These are phyloP conservation scores for Centrocercus urophasianus DNA, from an alignment of 2,113 vertebrate species.

Conservation along the genomic window DNA sequence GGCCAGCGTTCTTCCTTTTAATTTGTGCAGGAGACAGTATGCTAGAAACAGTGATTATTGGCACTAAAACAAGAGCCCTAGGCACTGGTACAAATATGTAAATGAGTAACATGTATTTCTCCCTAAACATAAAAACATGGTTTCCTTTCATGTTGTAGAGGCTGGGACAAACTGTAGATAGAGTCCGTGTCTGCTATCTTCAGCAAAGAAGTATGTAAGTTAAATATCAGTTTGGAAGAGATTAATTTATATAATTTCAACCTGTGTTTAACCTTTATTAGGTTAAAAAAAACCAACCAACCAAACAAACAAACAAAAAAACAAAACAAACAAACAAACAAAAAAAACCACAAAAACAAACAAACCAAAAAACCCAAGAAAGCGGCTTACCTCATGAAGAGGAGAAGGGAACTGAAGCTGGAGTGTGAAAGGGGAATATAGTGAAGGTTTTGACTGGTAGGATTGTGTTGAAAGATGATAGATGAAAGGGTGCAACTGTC, in stretches of 20 bases:
- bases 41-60: neutral
- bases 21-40: neutral
- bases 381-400: neutral
- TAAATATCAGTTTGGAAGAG: neutral
- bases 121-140: neutral
- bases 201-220: neutral
- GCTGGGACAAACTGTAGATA: neutral
- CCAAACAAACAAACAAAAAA: neutral
- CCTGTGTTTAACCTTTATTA: neutral
- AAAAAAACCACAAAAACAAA: neutral
- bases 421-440: neutral
- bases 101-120: neutral
- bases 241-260: neutral
- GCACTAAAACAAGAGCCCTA: neutral
- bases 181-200: neutral
- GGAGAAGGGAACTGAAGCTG: neutral
- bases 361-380: too few species aligned
- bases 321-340: neutral
- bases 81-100: neutral
- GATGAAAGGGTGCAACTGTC: neutral
- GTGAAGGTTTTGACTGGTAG: neutral
- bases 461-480: slow-evolving; percentile 2
- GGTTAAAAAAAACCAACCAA: neutral
- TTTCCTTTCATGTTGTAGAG: neutral
- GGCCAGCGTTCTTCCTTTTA: neutral